phyloP scores from a whole-genome alignment of 64 coral and sea anemone species.

The Orbicella faveolata region DNA sequence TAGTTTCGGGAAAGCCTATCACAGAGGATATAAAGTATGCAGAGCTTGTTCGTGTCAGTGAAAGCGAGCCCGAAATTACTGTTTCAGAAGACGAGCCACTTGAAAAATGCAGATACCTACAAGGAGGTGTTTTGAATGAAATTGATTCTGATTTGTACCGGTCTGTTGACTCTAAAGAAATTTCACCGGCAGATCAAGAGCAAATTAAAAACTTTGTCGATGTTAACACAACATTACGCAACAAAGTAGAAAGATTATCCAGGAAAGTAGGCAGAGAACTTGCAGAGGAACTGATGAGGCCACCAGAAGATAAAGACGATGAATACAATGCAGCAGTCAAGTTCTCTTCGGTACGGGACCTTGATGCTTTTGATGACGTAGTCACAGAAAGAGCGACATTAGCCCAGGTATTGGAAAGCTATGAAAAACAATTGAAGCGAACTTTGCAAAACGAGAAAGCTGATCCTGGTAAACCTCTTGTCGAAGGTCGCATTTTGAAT shows the following conservation, averaged over 20 bases:
- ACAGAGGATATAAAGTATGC: constrained; percentile 27
- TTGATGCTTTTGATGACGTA: constrained; percentile 9
- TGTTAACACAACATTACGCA: not conserved
- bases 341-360: not conserved
- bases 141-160: not conserved
- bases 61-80: not conserved
- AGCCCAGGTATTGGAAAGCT: constrained; percentile 41
- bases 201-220: not conserved
- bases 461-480: not conserved
- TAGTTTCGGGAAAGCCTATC: not conserved
- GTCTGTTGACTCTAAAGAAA: not conserved
- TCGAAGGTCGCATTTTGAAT: not conserved
- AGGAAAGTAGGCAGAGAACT: constrained; percentile 3
- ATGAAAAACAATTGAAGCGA: constrained; percentile 32
- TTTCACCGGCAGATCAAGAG: not conserved
- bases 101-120: not conserved
- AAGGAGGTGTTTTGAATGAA: not conserved
- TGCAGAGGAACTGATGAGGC: constrained; percentile 10
- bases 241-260: not conserved
- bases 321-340: constrained; percentile 22
- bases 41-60: not conserved
- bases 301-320: constrained; percentile 22
- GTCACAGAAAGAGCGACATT: constrained; percentile 20
- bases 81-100: not conserved
- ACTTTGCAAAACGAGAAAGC: not conserved